These are phyloP conservation scores for Caenorhabditis doughertyi DNA, from an alignment of 2,888 invertebrate genomes.

Conservation along the genomic window DNA sequence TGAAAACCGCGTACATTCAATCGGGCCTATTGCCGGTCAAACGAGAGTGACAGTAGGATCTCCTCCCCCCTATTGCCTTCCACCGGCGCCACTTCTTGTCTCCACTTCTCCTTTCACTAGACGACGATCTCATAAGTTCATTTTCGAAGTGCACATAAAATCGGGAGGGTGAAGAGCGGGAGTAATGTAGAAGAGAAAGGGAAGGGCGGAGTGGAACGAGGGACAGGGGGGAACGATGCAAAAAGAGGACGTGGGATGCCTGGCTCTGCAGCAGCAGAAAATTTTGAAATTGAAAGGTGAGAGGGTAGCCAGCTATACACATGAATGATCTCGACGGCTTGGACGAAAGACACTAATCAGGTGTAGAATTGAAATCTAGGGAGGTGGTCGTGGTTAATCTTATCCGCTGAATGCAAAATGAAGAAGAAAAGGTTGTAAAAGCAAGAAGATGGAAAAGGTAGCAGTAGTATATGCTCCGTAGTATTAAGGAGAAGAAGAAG, in stretches of 20 bases:
- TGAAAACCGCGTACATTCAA: conserved; percentile 67
- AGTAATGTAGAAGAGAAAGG: not conserved
- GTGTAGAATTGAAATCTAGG: conserved; percentile 6
- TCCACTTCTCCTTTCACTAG: conserved; percentile 48
- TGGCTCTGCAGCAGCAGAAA: not conserved
- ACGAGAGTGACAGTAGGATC: conserved; percentile 66
- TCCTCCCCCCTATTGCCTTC: conserved; percentile 8
- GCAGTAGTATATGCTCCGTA: not conserved
- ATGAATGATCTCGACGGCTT: conserved; percentile 39
- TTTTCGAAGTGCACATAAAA: conserved; percentile 42
- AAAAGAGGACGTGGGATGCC: not conserved
- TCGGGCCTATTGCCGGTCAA: conserved; percentile 64
- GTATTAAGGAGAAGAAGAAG: conserved; percentile 8
- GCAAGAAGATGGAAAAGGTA: not conserved
- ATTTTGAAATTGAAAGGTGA: conserved; percentile 23
- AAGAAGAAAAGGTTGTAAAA: conserved; percentile 19
- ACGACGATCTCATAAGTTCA: conserved; percentile 49
- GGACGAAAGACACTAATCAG: conserved; percentile 30
- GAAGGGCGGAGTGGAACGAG: not conserved
- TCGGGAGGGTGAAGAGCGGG: conserved; percentile 15
- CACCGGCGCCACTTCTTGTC: conserved; percentile 41
- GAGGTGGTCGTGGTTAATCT: conserved; percentile 22
- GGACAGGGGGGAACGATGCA: not conserved
- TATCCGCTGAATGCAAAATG: conserved; percentile 18
- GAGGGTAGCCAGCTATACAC: conserved; percentile 33